phyloP scores from a whole-genome alignment of 1,140 invertebrate species.

The Bombus impatiens region DNA sequence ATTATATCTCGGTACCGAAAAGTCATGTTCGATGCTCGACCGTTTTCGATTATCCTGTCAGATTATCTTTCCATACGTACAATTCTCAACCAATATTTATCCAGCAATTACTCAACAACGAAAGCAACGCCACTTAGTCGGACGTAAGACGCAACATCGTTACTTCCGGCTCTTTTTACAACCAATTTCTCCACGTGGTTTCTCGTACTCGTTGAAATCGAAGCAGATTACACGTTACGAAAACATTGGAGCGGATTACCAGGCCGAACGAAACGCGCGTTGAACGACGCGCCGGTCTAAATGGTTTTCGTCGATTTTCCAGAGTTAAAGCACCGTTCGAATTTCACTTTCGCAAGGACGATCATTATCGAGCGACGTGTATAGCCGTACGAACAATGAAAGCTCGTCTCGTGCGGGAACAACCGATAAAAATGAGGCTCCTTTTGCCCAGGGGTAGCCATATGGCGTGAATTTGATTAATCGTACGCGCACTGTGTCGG shows the following conservation, averaged over 20 bases:
- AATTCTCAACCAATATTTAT: not conserved
- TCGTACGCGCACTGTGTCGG: constrained; percentile 42
- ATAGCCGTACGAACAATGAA: constrained; percentile 41
- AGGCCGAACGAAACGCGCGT: not conserved
- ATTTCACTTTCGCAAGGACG: constrained; percentile 54
- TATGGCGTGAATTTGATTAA: constrained; percentile 70
- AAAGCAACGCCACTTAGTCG: not conserved
- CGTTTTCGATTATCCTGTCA: no score
- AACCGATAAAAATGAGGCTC: constrained; percentile 51
- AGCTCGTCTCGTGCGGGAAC: constrained; percentile 34
- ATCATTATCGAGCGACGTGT: constrained; percentile 1
- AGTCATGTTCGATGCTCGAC: no score
- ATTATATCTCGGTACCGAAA: no score
- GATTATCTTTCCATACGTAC: no score
- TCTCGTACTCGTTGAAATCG: not conserved
- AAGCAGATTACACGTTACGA: not conserved
- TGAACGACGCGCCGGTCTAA: no score
- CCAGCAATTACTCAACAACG: not conserved
- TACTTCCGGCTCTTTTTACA: not conserved
- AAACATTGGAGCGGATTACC: not conserved
- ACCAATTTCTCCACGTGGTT: not conserved
- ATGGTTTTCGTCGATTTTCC: not conserved
- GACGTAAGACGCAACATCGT: not conserved
- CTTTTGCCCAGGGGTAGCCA: constrained; percentile 56
- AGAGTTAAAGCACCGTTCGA: not conserved